A percentile compares a stretch with the other conserved stretches of the same genome.
Conservation (phyloP, 2,113 vertebrate species). For the Platichthys flesus region DNA sequence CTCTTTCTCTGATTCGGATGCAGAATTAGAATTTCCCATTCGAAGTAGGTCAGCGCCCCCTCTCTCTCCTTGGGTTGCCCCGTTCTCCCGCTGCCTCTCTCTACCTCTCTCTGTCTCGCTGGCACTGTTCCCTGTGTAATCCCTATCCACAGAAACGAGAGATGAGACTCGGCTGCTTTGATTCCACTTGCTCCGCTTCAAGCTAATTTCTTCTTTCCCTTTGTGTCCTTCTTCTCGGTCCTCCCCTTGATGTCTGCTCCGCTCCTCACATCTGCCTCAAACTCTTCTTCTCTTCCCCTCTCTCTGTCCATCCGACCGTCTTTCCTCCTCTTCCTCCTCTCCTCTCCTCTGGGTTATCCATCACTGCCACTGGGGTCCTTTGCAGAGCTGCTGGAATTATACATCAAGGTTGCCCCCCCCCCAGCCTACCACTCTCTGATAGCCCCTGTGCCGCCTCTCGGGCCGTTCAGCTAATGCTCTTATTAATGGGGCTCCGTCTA, state of each 20-base stretch:
- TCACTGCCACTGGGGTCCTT: slow-evolving; percentile 49
- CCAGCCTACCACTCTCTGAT: slow-evolving; percentile 25
- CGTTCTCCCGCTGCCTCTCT: slow-evolving; percentile 32
- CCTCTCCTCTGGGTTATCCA: slow-evolving; percentile 29
- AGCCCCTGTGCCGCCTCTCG: slow-evolving; percentile 23
- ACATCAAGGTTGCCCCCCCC: slow-evolving; percentile 37
- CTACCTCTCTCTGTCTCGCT: slow-evolving; percentile 35
- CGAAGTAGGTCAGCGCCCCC: slow-evolving; percentile 72
- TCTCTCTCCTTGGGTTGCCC: slow-evolving; percentile 37
- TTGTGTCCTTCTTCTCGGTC: slow-evolving; percentile 29
- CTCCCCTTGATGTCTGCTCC: slow-evolving; percentile 42
- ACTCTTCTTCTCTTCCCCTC: background rate
- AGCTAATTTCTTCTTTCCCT: slow-evolving; percentile 55
- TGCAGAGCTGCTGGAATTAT: slow-evolving; percentile 41
- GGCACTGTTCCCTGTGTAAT: slow-evolving; percentile 62
- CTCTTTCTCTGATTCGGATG: slow-evolving; percentile 42
- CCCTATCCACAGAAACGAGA: slow-evolving; percentile 43
- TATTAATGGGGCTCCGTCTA: slow-evolving; percentile 34
- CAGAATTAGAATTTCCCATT: slow-evolving; percentile 64
- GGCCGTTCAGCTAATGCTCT: slow-evolving; percentile 36
- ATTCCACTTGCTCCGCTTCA: slow-evolving; percentile 53
- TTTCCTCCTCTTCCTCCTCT: slow-evolving; percentile 13
- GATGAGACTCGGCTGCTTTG: slow-evolving; percentile 54
- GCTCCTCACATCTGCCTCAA: slow-evolving; percentile 13
- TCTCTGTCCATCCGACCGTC: background rate